Conservation (phyloP, 2,797 vertebrate genomes). For the Sebastiscus albofasciatus region DNA sequence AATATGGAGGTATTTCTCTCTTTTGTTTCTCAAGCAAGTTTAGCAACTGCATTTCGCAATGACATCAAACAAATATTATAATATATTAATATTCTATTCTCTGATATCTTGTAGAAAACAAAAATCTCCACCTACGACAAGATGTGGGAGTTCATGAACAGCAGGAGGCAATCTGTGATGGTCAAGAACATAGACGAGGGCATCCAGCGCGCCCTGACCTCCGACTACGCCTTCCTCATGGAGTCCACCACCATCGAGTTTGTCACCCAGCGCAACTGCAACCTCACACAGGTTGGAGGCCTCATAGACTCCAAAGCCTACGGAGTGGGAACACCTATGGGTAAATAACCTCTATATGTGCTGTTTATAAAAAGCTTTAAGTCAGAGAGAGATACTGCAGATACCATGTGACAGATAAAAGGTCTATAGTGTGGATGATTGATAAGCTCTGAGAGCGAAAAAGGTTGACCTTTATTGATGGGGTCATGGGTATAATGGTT, state of each 20-base stretch:
- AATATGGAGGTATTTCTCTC: background rate
- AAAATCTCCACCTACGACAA: conserved; percentile 98
- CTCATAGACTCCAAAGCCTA: conserved; percentile 99
- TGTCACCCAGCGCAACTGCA: conserved; percentile 97
- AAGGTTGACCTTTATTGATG: conserved; percentile 67
- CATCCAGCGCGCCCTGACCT: conserved; percentile 93
- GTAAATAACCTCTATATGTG: conserved; percentile 72
- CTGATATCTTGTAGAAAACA: conserved; percentile 87
- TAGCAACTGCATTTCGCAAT: background rate
- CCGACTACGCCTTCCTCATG: conserved; percentile 97
- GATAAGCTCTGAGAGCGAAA: conserved; percentile 38
- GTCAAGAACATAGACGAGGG: conserved; percentile 97
- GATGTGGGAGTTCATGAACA: conserved; percentile 99
- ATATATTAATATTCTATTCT: background rate
- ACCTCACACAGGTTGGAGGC: conserved; percentile 97
- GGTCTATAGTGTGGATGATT: conserved; percentile 34
- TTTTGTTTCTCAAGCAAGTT: background rate
- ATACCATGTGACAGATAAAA: conserved; percentile 38
- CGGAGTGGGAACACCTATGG: conserved; percentile 97
- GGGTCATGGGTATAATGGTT: conserved; percentile 42
- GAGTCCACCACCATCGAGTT: conserved; percentile 99
- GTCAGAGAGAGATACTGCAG: conserved; percentile 16
- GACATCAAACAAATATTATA: background rate
- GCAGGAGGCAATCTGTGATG: conserved; percentile 93
- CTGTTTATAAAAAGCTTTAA: conserved; percentile 3